These are phyloP conservation scores for Willisornis vidua DNA, from an alignment of 2,113 vertebrate genomes.

Conservation along the genomic window DNA sequence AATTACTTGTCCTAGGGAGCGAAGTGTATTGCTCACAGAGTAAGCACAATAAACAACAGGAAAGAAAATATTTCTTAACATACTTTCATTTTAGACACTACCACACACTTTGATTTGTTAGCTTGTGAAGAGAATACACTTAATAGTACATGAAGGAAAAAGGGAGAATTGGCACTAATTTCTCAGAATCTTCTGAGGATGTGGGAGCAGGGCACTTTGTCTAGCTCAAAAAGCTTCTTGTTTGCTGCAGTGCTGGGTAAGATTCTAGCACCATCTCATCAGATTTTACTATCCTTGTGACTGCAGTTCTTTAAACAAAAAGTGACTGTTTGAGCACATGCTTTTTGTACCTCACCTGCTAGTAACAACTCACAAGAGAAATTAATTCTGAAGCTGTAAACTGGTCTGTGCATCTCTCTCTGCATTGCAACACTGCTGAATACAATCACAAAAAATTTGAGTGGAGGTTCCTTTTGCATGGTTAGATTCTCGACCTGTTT, in stretches of 20 bases:
- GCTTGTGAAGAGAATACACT: background rate
- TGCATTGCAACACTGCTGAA: background rate
- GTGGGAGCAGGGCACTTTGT: background rate
- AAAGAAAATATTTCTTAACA: background rate
- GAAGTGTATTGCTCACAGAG: background rate
- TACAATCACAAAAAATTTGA: background rate
- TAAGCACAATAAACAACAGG: background rate
- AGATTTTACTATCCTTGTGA: background rate
- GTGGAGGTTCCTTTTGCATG: fast-evolving
- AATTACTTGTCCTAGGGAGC: background rate
- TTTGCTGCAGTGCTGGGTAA: background rate
- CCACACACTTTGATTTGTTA: background rate
- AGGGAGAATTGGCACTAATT: background rate
- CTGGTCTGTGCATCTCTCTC: background rate
- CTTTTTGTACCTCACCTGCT: background rate
- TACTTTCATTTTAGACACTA: background rate
- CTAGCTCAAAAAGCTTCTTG: background rate
- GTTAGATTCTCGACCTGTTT: background rate
- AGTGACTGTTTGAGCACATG: background rate
- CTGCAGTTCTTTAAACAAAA: background rate
- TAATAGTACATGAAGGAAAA: background rate
- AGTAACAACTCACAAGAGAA: background rate
- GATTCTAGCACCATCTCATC: background rate
- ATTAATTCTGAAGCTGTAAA: background rate
- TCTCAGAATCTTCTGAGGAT: background rate